Evolutionary conservation across 2,113 vertebrate species (phyloP), one percentile per base, ranked within the genome.

Genomic region (Dipodomys spectabilis): DNA sequence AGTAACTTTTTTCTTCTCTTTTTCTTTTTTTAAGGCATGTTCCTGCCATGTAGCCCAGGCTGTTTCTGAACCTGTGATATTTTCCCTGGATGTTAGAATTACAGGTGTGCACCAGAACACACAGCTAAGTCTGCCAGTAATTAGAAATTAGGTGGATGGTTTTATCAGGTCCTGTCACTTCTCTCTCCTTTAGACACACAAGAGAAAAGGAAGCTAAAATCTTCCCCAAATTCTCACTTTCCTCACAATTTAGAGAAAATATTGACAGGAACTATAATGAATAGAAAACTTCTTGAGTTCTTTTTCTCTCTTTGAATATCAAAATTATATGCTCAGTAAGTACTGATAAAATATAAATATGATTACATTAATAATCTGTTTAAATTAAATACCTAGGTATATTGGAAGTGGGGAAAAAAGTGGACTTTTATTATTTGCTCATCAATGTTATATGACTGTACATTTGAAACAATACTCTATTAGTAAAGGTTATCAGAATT

Each of bases 321-420:
- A 67, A 94, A 95, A 80, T 86, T 79, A 92, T 80, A 78, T 75
- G 28, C 62, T 93, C 85, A 91, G 74, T 74, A 92, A 92, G 92
- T 92, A 93, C 19, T 62, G 18, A n/a, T 82, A 88, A 95, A 95
- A 73, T 88, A 82, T 80, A 44, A 82, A n/a, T 30, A 73, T 86
- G 85, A 44, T 90, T 94, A 90, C 88, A 39, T 71, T 96, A 91
- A 94, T 75, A 92, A 20, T 6, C 22, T 82, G n/a, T 80, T 88
- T 93, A 86, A 88, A 77, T 90, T 60, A 85, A 92, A 88, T 25
- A 79, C 2, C 32, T 27, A 85, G 81, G 64, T 68, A 83, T 94
- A 91, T 89, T 78, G 95, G 68, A 95, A 94, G 57, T 89, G 39
- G 83, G 30, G 0, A 74, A 90, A 92, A 89, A 65, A 82, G 44